Conservation (phyloP, 2,113 vertebrate species). For the Leucoraja erinaceus region DNA sequence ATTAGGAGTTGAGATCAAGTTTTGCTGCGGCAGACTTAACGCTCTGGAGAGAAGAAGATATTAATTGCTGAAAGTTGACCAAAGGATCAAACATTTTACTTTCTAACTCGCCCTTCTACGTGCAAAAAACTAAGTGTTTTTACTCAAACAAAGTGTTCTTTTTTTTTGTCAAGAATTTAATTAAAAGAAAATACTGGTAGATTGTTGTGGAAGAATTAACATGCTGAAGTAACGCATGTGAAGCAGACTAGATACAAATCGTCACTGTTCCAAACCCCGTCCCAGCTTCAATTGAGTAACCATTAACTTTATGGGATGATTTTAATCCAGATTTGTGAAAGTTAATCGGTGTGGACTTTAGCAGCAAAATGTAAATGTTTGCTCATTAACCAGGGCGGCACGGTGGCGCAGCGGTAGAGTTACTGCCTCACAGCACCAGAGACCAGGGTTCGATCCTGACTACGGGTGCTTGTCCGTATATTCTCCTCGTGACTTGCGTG, state of each 20-base stretch:
- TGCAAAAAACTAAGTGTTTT: not conserved
- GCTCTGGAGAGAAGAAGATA: not conserved
- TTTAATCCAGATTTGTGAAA: not conserved
- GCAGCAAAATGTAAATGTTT: not conserved
- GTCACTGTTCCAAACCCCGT: not conserved
- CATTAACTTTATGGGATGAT: not conserved
- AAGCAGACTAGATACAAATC: not conserved
- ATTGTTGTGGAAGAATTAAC: not conserved
- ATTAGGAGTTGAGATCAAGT: constrained; percentile 48
- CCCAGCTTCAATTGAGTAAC: not conserved
- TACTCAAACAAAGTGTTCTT: too few relatives aligned
- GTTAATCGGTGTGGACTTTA: not conserved
- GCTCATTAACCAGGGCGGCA: not conserved
- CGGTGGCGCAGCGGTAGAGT: too few relatives aligned
- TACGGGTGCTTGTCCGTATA: too few relatives aligned
- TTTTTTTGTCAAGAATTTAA: not conserved
- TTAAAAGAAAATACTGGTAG: not conserved
- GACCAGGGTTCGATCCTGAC: too few relatives aligned
- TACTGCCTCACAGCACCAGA: too few relatives aligned
- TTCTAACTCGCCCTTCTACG: not conserved
- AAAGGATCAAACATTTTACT: not conserved
- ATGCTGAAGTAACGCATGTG: not conserved
- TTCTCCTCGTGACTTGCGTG: too few relatives aligned
- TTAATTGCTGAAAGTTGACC: not conserved
- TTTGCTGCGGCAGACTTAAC: not conserved